Evolutionary conservation across 2,888 invertebrate genomes (phyloP).

Genomic region (Drosophila monieri): DNA sequence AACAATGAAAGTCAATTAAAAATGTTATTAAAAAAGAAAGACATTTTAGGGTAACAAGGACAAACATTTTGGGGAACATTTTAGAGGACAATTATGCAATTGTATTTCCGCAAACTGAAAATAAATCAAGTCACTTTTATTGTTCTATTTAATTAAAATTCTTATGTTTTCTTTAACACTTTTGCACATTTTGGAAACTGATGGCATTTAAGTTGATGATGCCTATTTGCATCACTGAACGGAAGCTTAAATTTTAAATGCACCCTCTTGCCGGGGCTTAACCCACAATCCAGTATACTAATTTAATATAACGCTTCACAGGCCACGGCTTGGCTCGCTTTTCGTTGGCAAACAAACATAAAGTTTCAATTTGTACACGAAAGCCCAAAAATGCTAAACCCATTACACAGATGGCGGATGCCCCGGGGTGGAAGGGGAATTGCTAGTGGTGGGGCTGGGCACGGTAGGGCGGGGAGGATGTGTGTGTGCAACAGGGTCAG

Average conservation of each 20-base stretch:
- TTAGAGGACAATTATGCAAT: background rate
- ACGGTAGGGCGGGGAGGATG: background rate
- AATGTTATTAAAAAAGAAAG: background rate
- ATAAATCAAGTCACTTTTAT: background rate
- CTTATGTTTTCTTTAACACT: background rate
- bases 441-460: background rate
- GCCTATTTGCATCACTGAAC: constrained; percentile 23
- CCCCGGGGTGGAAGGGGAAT: background rate
- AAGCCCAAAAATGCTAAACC: constrained; percentile 53
- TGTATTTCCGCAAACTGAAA: background rate
- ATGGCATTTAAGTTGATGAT: constrained; percentile 4
- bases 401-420: constrained; percentile 49
- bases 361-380: constrained; percentile 64
- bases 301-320: constrained; percentile 48
- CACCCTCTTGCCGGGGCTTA: constrained; percentile 10
- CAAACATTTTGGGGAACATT: too few species aligned
- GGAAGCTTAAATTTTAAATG: constrained; percentile 25
- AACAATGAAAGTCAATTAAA: constrained; percentile 1
- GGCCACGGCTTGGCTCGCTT: constrained; percentile 25
- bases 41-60: background rate
- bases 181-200: background rate
- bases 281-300: constrained; percentile 44
- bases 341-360: constrained; percentile 54
- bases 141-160: background rate
- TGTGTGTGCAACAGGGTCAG: constrained; percentile 2